phyloP scores from a whole-genome alignment of 2,113 vertebrate genomes.

The Pardalotus punctatus region DNA sequence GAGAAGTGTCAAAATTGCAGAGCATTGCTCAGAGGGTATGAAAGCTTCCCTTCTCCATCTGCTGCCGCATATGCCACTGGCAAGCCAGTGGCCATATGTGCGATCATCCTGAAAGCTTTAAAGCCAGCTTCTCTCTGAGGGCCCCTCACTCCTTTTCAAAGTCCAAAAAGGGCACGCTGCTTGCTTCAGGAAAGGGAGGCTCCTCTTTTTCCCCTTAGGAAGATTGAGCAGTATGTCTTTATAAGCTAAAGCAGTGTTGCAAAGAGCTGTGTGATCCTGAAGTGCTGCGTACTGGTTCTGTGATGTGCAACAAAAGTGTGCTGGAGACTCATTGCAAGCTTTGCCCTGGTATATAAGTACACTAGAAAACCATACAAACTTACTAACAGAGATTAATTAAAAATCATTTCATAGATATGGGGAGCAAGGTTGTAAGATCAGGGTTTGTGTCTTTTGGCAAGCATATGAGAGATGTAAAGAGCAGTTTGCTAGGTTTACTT shows the following conservation, averaged over 20 bases:
- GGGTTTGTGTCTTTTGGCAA: neutral
- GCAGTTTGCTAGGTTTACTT: neutral
- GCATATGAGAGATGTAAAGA: rapidly evolving
- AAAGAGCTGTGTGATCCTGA: neutral
- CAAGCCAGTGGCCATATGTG: neutral
- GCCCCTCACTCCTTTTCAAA: neutral
- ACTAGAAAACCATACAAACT: neutral
- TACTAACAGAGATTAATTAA: neutral
- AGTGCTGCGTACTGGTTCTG: neutral
- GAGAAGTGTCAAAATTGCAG: slow-evolving; percentile 1
- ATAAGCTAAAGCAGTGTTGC: neutral
- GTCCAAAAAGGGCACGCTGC: neutral
- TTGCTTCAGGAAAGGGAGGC: neutral
- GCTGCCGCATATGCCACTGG: neutral
- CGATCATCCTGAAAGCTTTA: neutral
- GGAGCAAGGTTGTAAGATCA: neutral
- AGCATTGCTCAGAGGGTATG: neutral
- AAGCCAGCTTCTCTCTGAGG: neutral
- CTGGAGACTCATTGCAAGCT: neutral
- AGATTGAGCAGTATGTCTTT: neutral
- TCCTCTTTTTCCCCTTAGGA: neutral
- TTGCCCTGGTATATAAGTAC: neutral
- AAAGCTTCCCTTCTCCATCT: slow-evolving; percentile 22
- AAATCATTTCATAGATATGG: neutral
- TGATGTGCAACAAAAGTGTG: neutral